Conservation (phyloP, 2,888 invertebrate genomes). For the Cantharis rustica region DNA sequence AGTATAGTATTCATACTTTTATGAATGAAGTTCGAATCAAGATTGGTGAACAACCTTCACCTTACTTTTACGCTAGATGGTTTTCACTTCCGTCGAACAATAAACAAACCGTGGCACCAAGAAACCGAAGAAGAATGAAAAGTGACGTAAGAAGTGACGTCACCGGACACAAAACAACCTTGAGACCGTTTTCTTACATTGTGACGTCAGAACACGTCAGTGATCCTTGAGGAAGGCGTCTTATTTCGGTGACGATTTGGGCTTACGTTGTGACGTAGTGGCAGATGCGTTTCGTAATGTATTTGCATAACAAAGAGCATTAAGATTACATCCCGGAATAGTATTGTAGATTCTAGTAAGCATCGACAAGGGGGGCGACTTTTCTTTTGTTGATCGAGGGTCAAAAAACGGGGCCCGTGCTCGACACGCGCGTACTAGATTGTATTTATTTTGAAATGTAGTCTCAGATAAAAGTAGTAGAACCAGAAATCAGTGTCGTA, state of each 20-base stretch:
- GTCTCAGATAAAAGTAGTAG: constrained; percentile 46
- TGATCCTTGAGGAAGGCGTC: constrained; percentile 32
- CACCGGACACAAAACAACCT: constrained; percentile 53
- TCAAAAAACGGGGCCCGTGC: constrained; percentile 56
- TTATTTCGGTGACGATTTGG: constrained; percentile 27
- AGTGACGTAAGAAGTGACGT: constrained; percentile 46
- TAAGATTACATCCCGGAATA: constrained; percentile 56
- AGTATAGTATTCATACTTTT: constrained; percentile 1
- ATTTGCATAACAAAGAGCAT: constrained; percentile 56
- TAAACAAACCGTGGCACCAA: constrained; percentile 13
- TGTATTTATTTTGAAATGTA: constrained; percentile 50
- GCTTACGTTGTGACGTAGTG: constrained; percentile 35
- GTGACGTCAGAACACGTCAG: constrained; percentile 42
- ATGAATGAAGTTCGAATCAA: background rate
- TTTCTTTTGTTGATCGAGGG: constrained; percentile 54
- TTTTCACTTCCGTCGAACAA: constrained; percentile 16
- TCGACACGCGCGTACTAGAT: constrained; percentile 54
- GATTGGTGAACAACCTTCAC: constrained; percentile 21
- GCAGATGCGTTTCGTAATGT: constrained; percentile 50
- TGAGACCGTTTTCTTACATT: constrained; percentile 54
- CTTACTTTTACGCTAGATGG: constrained; percentile 19
- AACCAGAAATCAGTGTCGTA: constrained; percentile 48
- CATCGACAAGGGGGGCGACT: constrained; percentile 47
- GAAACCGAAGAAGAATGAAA: constrained; percentile 18
- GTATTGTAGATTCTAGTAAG: constrained; percentile 46